Evolutionary conservation across 2,113 vertebrate genomes (phyloP), one percentile per base, ranked within the genome.

Genomic region (Brachyhypopomus occidentalis): DNA sequence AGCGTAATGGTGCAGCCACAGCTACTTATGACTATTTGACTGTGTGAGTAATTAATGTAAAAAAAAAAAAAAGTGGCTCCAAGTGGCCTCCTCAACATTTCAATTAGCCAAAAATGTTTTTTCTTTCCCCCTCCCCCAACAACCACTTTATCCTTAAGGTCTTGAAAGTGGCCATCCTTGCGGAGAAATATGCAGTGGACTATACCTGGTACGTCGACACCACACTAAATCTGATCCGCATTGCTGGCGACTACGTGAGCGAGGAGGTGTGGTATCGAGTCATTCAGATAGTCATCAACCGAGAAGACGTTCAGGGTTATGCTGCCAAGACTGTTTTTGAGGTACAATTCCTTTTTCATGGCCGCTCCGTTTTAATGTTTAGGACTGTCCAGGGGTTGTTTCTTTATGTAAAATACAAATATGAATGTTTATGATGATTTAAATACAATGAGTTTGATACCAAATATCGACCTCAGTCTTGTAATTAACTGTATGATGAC

Each of bases 191-290:
- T 0, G 96, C 96, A 0, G 96, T 97, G 79, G 96, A 97, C 85
- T 97, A 97, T 86, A 96, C 96, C 75, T 97, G 96, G 96, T 97
- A 97, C 1, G 96, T 97, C 83, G 96, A 97, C 89, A 97, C 96
- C 76, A 97, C 97, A 80, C 94, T 97, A 56, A 97, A 97, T 89
- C 93, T 97, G 79, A 97, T 97, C 87, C 96, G 96, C 81, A 97
- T 97, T 0, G 96, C 96, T 0, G 96, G 96, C 0, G 96, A 97
- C 90, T 96, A 97, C 0, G 96, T 97, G 85, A 97, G 96, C 0
- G 96, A 97, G 85, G 96, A 97, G 82, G 96, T 97, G 79, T 97
- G 96, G 96, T 97, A 97, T 72, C 93, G 96, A 0, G 96, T 97
- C 88, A 96, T 97, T 73, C 96, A 97, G 92, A 97, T 97, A 0